Evolutionary conservation across 2,113 vertebrate genomes (phyloP).

Genomic region (Cochlearius cochlearius): DNA sequence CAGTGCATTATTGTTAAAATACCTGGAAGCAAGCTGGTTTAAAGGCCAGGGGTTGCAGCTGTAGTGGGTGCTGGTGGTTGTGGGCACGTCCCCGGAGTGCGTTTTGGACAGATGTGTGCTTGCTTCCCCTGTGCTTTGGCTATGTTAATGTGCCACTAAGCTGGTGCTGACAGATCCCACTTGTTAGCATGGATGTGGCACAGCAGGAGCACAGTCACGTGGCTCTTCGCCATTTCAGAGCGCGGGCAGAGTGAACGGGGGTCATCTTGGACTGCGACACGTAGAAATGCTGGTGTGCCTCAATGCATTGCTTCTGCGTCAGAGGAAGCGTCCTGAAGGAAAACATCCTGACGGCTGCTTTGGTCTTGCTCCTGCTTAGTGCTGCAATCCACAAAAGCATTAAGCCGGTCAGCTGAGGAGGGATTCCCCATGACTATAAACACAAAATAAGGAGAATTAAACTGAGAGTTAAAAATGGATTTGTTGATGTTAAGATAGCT

Average conservation of each 20-base stretch:
- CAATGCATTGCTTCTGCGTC: neutral
- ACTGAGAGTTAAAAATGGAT: neutral
- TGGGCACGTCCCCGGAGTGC: neutral
- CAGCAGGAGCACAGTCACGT: neutral
- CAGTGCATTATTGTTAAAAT: neutral
- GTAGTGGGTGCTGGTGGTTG: neutral
- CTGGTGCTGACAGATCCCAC: neutral
- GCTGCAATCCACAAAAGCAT: rapidly evolving
- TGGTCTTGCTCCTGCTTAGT: neutral
- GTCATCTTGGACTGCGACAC: neutral
- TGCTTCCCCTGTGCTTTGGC: neutral
- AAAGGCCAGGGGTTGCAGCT: neutral
- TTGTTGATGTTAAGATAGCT: neutral
- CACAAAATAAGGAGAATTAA: neutral
- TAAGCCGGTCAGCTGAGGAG: neutral
- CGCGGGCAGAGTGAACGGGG: rapidly evolving
- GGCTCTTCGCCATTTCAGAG: neutral
- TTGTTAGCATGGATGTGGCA: neutral
- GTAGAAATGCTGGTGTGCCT: neutral
- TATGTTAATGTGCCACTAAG: neutral
- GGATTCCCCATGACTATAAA: neutral
- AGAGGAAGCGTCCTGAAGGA: neutral
- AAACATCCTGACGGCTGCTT: neutral
- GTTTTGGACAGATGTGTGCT: neutral
- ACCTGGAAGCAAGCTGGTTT: neutral